These are phyloP conservation scores for Linhomoeus sp. DNA, from an alignment of 2,888 invertebrate species.

Conservation along the genomic window DNA sequence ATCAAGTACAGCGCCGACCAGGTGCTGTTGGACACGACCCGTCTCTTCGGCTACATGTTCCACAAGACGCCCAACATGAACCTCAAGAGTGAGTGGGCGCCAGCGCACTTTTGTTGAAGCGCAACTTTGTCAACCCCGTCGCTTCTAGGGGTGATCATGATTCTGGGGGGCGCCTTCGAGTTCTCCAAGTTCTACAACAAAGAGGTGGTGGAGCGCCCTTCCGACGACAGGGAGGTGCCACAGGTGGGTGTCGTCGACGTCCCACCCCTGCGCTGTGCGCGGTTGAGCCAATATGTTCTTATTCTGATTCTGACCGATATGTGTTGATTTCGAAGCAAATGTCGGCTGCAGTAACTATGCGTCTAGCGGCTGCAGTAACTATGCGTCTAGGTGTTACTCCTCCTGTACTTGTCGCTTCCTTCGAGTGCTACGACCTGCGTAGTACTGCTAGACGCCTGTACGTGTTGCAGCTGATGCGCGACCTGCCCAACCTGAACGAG, in stretches of 20 bases:
- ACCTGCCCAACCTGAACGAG: slow-evolving; percentile 71
- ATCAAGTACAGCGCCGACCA: slow-evolving; percentile 84
- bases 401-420: not conserved
- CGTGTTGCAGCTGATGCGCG: slow-evolving; percentile 53
- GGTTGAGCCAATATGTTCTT: too few species aligned
- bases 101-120: too few species aligned
- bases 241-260: slow-evolving; percentile 37
- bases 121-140: too few species aligned
- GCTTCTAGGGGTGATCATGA: slow-evolving; percentile 57
- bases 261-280: too few species aligned
- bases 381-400: too few species aligned
- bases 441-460: too few species aligned
- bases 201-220: slow-evolving; percentile 71
- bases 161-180: slow-evolving; percentile 83
- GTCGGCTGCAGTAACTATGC: too few species aligned
- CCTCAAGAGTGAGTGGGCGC: slow-evolving; percentile 47
- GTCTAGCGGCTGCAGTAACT: too few species aligned
- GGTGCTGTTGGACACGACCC: slow-evolving; percentile 83
- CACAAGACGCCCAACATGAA: slow-evolving; percentile 88
- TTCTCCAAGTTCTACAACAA: slow-evolving; percentile 83
- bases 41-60: slow-evolving; percentile 84
- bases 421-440: not conserved
- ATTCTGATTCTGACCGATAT: too few species aligned
- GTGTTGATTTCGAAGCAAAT: too few species aligned
- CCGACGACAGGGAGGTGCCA: slow-evolving; percentile 84